Base-by-base conservation (phyloP, 2,113 vertebrate genomes). In the Pedetes capensis region DNA sequence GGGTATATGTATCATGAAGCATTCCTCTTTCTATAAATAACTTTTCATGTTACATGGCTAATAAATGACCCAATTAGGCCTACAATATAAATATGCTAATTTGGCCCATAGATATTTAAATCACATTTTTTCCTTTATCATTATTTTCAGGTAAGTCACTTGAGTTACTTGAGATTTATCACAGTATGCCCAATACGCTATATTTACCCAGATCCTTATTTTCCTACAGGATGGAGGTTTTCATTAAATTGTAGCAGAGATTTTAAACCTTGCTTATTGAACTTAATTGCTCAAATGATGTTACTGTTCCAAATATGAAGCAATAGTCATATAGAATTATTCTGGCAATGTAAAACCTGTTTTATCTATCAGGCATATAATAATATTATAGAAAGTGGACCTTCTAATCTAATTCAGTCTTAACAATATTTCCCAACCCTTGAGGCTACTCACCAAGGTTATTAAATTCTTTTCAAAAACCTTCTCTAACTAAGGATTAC, bases 381-480 rank as follows among this genome's bases (percentile, higher is more conserved):
- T 84, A 81, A 37, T 11, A 25, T 44, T 55, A 34, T 12, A 75
- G 42, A 51, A 27, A 53, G 16, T 27, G 32, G 25, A 0, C 12
- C 49, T 90, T 44, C 42, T 78, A 81, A 93, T 64, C 32, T 81
- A 76, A 84, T 94, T 84, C 4, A 44, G 42, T 49, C 71, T 75
- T 86, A 87, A 83, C 66, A 64, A 29, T 44, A n/a, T 51, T 92
- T 79, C 13, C 12, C 29, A 89, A 23, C 5, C 49, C 47, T 61
- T 93, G 7, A 47, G 42, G 23, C 20, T 14, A 9, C 20, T n/a
- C n/a, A 11, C 2, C 3, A 82, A 69, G 29, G 64, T n/a, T 88
- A 87, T 61, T 18, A 49, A 82, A 79, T 47, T 66, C 11, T 87
- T 57, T 72, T 20, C 32, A 51, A 95, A n/a, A 47, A 5, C 7